Conservation (phyloP, 2,113 vertebrate species). For the Ictidomys tridecemlineatus region DNA sequence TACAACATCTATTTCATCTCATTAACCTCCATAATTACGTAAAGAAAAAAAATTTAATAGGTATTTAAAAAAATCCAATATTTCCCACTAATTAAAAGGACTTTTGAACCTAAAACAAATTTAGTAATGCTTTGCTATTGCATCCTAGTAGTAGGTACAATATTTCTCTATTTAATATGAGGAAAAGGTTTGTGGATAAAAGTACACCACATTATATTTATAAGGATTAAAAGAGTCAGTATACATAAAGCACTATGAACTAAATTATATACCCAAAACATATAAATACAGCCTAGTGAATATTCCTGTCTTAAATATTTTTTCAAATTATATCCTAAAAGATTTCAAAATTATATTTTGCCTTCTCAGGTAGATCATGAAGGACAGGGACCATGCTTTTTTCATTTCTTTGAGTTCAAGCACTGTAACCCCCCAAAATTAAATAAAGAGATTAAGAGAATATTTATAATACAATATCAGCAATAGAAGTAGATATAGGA, state of each 20-base stretch:
- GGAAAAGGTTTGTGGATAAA: background rate
- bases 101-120: constrained; percentile 17
- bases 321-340: constrained; percentile 16
- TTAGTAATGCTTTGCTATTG: background rate
- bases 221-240: background rate
- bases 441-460: constrained; percentile 3
- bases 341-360: constrained; percentile 12
- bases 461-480: background rate
- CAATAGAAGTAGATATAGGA: background rate
- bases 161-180: background rate
- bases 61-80: background rate
- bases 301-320: background rate
- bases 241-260: background rate
- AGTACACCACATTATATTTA: background rate
- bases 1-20: background rate
- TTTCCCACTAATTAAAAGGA: background rate
- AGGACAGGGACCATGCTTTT: background rate
- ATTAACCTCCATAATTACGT: background rate
- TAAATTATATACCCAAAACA: background rate
- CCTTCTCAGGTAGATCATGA: background rate
- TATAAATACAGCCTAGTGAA: background rate
- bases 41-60: background rate
- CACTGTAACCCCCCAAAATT: background rate
- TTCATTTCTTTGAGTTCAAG: background rate
- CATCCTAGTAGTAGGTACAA: background rate